A percentile compares a stretch with the other conserved stretches of the same genome.
These are phyloP conservation scores for Heliconius hewitsoni DNA, from an alignment of 1,140 invertebrate species.

Conservation along the genomic window DNA sequence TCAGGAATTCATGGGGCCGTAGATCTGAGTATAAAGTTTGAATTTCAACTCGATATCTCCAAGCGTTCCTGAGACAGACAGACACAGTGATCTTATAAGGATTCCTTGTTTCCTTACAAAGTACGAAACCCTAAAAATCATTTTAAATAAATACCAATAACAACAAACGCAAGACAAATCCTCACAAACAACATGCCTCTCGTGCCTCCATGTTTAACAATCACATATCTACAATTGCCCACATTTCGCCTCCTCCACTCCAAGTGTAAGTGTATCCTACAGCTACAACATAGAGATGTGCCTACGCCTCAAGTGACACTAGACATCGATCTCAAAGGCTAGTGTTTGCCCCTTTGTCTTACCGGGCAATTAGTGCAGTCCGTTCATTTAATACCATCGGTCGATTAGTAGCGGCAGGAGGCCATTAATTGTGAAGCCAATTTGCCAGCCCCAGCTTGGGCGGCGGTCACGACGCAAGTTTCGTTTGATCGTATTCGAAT, in stretches of 20 bases:
- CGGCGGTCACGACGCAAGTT: slow-evolving; percentile 27
- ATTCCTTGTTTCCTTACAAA: too few species aligned
- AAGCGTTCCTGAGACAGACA: too few species aligned
- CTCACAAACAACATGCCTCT: slow-evolving; percentile 26
- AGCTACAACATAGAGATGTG: slow-evolving; percentile 48
- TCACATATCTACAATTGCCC: slow-evolving; percentile 42
- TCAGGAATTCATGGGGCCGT: too few species aligned
- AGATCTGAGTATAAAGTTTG: too few species aligned
- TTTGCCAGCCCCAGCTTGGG: slow-evolving; percentile 47
- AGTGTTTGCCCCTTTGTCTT: slow-evolving; percentile 80
- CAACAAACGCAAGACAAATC: slow-evolving; percentile 22
- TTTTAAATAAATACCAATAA: neutral
- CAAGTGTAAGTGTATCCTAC: slow-evolving; percentile 37
- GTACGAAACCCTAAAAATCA: neutral
- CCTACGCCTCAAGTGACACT: slow-evolving; percentile 72
- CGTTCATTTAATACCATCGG: slow-evolving; percentile 78
- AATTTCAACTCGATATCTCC: too few species aligned
- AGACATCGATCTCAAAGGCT: slow-evolving; percentile 73
- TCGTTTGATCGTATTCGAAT: slow-evolving; percentile 30
- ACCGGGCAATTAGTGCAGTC: slow-evolving; percentile 76
- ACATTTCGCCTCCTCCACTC: slow-evolving; percentile 37
- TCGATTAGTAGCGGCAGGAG: slow-evolving; percentile 75
- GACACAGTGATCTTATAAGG: too few species aligned
- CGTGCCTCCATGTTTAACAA: slow-evolving; percentile 31
- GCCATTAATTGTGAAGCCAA: slow-evolving; percentile 74